Percentiles rank a stretch among this genome's conserved stretches.
Evolutionary conservation across 2,797 vertebrate genomes (phyloP).

Genomic region (Muraenolepis orangiensis): DNA sequence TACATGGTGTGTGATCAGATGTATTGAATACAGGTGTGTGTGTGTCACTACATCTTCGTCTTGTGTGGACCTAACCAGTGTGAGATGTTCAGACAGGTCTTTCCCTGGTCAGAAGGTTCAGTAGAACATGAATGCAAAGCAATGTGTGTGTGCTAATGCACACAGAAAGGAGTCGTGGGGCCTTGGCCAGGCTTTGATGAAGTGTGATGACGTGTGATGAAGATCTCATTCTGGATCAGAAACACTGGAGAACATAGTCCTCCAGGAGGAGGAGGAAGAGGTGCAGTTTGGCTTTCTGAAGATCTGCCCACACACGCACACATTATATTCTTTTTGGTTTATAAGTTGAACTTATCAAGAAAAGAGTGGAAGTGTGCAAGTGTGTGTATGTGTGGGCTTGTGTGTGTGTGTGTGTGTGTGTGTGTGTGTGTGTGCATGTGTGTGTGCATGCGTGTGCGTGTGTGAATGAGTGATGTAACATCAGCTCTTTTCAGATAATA

Average conservation of each 20-base stretch:
- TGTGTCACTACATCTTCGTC: constrained; percentile 7
- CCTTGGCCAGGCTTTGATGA: background rate
- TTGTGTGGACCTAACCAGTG: constrained; percentile 36
- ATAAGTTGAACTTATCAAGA: background rate
- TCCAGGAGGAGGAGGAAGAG: background rate
- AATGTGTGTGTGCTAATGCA: constrained; percentile 32
- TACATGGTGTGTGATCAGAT: constrained; percentile 8
- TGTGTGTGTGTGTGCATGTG: background rate
- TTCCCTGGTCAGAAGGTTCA: constrained; percentile 44
- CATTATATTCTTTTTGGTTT: background rate
- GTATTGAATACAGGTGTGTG: no score
- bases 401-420: background rate
- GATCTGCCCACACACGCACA: background rate
- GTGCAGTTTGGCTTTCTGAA: background rate
- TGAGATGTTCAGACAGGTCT: constrained; percentile 39
- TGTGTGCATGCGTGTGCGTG: background rate
- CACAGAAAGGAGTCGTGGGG: constrained; percentile 10
- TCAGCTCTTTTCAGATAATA: constrained; percentile 66
- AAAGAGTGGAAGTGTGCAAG: background rate
- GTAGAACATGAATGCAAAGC: constrained; percentile 33
- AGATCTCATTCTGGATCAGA: background rate
- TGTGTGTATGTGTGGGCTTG: constrained; percentile 9
- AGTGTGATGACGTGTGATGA: background rate
- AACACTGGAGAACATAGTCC: background rate
- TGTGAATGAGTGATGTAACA: constrained; percentile 58